These are phyloP conservation scores for Tetranychus truncatus DNA, from an alignment of 2,888 invertebrate species.

Conservation along the genomic window DNA sequence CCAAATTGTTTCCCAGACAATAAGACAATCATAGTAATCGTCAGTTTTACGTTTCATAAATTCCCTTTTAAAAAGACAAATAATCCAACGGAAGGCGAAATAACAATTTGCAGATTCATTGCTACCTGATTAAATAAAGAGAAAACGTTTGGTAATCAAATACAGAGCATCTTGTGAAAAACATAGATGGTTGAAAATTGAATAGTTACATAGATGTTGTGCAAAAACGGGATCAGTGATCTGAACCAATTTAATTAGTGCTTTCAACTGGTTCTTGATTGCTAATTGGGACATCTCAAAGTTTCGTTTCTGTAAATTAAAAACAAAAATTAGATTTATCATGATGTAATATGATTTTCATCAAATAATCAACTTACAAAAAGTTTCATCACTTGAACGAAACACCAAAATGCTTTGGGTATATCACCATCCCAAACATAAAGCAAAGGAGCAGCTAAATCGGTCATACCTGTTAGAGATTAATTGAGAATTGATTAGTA, in stretches of 20 bases:
- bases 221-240: slow-evolving; percentile 24
- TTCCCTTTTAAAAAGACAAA: slow-evolving; percentile 23
- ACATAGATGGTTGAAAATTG: neutral
- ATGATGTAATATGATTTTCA: neutral
- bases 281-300: slow-evolving; percentile 23
- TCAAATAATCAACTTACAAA: slow-evolving; percentile 17
- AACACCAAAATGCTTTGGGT: slow-evolving; percentile 22
- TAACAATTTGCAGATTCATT: slow-evolving; percentile 24
- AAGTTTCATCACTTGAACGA: slow-evolving; percentile 21
- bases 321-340: neutral
- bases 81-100: slow-evolving; percentile 23
- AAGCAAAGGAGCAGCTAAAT: slow-evolving; percentile 22
- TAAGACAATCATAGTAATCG: slow-evolving; percentile 20
- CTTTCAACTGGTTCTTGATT: slow-evolving; percentile 20
- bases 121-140: slow-evolving; percentile 10
- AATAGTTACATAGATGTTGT: slow-evolving; percentile 21
- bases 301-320: slow-evolving; percentile 16
- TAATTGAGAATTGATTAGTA: slow-evolving; percentile 1
- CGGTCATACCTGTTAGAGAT: slow-evolving; percentile 21
- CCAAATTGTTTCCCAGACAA: slow-evolving; percentile 23
- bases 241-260: slow-evolving; percentile 20
- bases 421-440: slow-evolving; percentile 22
- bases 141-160: slow-evolving; percentile 1
- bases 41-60: slow-evolving; percentile 22
- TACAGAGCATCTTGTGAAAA: neutral